Percentiles rank a stretch among this genome's conserved stretches.
phyloP scores from a whole-genome alignment of 92 coral and sea anemone genomes.

The Diadumene lineata region DNA sequence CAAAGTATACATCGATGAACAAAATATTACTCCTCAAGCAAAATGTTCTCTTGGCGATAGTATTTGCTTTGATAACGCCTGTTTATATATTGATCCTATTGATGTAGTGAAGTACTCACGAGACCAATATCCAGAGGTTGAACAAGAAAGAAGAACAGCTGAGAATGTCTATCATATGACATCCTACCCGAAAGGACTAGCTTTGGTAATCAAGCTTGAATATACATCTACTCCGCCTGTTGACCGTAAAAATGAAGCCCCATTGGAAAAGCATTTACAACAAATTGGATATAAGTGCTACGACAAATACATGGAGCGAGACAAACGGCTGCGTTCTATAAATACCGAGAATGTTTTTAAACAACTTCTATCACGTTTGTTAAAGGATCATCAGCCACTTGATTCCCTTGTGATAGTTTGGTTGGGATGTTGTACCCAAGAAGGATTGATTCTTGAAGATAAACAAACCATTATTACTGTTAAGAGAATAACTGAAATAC shows the following conservation, averaged over 20 bases:
- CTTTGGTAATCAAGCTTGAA: too few relatives aligned
- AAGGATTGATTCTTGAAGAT: neutral
- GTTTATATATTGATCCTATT: neutral
- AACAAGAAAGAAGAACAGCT: conserved; percentile 11
- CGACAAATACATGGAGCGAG: neutral
- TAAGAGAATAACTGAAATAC: neutral
- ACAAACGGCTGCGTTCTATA: too few relatives aligned
- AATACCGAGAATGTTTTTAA: too few relatives aligned
- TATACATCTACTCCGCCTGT: too few relatives aligned
- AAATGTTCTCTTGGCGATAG: conserved; percentile 16
- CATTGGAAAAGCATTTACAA: neutral
- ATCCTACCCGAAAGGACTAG: neutral
- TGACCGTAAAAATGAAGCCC: too few relatives aligned
- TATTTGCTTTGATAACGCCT: conserved; percentile 21
- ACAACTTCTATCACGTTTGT: too few relatives aligned
- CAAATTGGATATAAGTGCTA: neutral
- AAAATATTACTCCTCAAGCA: conserved; percentile 15
- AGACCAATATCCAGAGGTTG: conserved; percentile 19
- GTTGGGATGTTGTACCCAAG: neutral
- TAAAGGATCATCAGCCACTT: too few relatives aligned
- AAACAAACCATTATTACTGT: neutral
- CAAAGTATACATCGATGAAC: conserved; percentile 19
- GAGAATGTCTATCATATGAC: neutral
- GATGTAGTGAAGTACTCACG: conserved; percentile 49
- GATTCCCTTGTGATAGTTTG: neutral